A percentile compares a stretch with the other conserved stretches of the same genome.
phyloP scores from a whole-genome alignment of 2,888 invertebrate species.

The Bellardia bayeri region DNA sequence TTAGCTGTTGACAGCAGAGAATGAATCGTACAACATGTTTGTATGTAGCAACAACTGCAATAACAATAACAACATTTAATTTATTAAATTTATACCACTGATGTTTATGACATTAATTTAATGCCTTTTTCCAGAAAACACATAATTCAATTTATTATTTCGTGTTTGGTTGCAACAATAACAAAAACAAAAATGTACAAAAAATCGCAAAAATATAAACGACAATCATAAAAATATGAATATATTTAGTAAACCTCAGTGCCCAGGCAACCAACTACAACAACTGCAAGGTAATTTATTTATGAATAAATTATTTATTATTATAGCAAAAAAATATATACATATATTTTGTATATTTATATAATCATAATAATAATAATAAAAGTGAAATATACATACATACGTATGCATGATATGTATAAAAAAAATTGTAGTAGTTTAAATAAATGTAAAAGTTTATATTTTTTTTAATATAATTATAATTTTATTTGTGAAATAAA shows the following conservation, averaged over 20 bases:
- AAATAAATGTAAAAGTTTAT: background rate
- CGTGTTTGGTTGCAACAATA: constrained; percentile 40
- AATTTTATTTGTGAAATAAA: constrained; percentile 22
- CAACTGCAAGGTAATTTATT: constrained; percentile 58
- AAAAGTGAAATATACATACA: background rate
- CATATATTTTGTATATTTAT: background rate
- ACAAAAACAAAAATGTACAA: constrained; percentile 11
- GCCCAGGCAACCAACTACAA: constrained; percentile 24
- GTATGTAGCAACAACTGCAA: constrained; percentile 5
- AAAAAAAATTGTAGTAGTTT: constrained; percentile 25
- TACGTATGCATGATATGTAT: too few relatives aligned
- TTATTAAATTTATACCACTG: constrained; percentile 72
- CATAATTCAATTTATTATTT: constrained; percentile 70
- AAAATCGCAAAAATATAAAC: constrained; percentile 18
- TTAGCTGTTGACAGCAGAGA: constrained; percentile 29
- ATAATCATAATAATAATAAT: constrained; percentile 27
- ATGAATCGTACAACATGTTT: constrained; percentile 17
- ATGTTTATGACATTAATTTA: constrained; percentile 73
- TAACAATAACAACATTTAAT: constrained; percentile 42
- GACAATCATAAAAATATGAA: constrained; percentile 20
- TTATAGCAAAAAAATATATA: constrained; percentile 45
- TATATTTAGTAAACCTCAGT: constrained; percentile 10
- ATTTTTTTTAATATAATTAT: background rate
- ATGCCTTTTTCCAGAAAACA: constrained; percentile 69
- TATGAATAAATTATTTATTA: constrained; percentile 66